A percentile compares a stretch with the other conserved stretches of the same genome.
Conservation (phyloP, 2,797 vertebrate genomes). For the Carcharodon carcharias region DNA sequence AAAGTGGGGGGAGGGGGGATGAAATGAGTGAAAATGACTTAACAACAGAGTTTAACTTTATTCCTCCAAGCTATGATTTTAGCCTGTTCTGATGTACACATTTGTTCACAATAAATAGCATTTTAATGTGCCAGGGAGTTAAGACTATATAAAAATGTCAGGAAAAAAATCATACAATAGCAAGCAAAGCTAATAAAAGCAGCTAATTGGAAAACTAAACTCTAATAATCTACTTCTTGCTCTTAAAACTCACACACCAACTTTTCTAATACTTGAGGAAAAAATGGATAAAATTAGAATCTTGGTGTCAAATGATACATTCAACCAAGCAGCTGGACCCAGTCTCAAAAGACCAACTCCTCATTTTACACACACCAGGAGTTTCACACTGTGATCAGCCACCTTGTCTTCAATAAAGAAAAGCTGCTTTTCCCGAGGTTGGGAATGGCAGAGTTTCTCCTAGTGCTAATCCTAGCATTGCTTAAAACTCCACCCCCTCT, state of each 20-base stretch:
- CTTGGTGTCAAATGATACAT: background rate
- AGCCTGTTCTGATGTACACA: background rate
- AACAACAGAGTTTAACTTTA: no score
- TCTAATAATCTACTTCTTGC: background rate
- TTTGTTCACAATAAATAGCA: background rate
- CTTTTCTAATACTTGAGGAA: no score
- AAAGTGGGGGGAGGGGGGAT: no score
- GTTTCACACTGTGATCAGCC: background rate
- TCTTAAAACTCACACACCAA: no score
- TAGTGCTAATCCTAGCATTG: background rate
- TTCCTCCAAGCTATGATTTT: background rate
- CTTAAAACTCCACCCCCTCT: background rate
- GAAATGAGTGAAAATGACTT: background rate
- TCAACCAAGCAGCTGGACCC: background rate
- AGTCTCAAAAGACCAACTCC: background rate
- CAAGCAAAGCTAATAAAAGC: background rate
- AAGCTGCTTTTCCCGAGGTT: background rate
- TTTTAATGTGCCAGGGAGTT: background rate
- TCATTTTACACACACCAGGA: background rate
- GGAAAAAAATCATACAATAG: background rate
- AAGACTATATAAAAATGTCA: background rate
- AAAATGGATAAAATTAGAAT: background rate
- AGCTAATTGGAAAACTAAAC: background rate
- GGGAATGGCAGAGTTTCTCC: background rate
- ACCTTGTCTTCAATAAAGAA: background rate